Percentiles rank a stretch among this genome's conserved stretches.
Conservation (phyloP, 1,140 invertebrate species). For the Achatina immaculata region DNA sequence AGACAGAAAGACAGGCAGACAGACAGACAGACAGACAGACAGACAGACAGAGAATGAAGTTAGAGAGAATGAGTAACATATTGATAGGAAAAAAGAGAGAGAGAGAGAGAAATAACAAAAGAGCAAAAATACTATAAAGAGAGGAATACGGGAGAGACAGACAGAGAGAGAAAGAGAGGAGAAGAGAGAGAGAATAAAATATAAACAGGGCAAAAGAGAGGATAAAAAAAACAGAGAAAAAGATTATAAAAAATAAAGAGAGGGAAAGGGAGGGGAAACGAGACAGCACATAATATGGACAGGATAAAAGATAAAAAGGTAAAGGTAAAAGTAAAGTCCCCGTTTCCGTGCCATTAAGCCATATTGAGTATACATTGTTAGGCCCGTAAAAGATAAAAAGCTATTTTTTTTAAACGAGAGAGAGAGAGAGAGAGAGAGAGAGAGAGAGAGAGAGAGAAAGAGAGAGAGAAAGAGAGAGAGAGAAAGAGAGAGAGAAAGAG, state of each 20-base stretch:
- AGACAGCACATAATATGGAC: neutral
- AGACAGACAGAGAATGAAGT: neutral
- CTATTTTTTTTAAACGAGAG: too few relatives aligned
- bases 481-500: neutral
- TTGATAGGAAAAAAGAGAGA: conserved; percentile 16
- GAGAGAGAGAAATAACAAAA: conserved; percentile 14
- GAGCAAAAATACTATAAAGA: neutral
- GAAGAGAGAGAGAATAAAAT: neutral
- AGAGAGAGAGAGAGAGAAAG: conserved; percentile 25
- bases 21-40: neutral
- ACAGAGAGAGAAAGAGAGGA: conserved; percentile 15
- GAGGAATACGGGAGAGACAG: neutral
- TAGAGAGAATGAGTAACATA: conserved; percentile 23
- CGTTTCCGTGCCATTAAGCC: too few relatives aligned
- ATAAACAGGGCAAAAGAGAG: neutral
- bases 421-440: conserved; percentile 35
- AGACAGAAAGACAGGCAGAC: neutral
- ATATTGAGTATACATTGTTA: too few relatives aligned
- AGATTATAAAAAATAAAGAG: neutral
- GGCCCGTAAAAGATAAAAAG: too few relatives aligned
- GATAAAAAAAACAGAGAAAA: too few relatives aligned
- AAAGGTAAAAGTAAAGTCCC: too few relatives aligned
- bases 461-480: conserved; percentile 19
- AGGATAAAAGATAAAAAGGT: neutral
- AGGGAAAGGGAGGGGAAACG: neutral